Evolutionary conservation across 2,113 vertebrate genomes (phyloP), one percentile per base, ranked within the genome.

Genomic region (Conger conger): DNA sequence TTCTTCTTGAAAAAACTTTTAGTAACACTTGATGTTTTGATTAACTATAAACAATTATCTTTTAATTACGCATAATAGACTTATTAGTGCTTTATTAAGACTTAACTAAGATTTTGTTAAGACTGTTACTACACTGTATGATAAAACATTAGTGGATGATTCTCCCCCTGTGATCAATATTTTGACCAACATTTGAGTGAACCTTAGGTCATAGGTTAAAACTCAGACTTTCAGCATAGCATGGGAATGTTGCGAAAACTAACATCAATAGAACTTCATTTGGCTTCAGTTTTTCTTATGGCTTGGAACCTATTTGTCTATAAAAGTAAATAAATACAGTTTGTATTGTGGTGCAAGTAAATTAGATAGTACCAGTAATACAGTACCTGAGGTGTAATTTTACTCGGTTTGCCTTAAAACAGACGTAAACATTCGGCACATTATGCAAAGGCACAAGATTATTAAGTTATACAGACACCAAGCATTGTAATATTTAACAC

Each of bases 371-470:
- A 73, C 68, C 68, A 30, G 7, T 30, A 9, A 73, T 33, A 50
- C 45, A 73, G n/a, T n/a, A n/a, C n/a, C n/a, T 13, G 27, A 17
- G 68, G 5, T 33, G 0, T 73, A 73, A 30, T 73, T 68, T 73
- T 73, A 73, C 68, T 27, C n/a, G 13, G n/a, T 9, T 73, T 73
- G 27, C 68, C 68, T 33, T 33, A 11, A 73, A 73, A 30, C 68
- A 73, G 13, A 27, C 13, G 13, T 73, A 73, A 63, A 63, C 57
- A 63, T 63, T 63, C 27, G 23, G 23, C 23, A 63, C 57, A 27
- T n/a, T 73, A n/a, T 73, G 4, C 60, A 83, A n/a, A 42, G 30
- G n/a, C 11, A 83, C 36, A 30, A 83, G 38, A 83, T 83, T n/a
- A 18, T n/a, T 68, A 5, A 63, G 60, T 73, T 76, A 30, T 36